phyloP scores from a whole-genome alignment of 2,113 vertebrate species.

The Oncorhynchus clarkii region DNA sequence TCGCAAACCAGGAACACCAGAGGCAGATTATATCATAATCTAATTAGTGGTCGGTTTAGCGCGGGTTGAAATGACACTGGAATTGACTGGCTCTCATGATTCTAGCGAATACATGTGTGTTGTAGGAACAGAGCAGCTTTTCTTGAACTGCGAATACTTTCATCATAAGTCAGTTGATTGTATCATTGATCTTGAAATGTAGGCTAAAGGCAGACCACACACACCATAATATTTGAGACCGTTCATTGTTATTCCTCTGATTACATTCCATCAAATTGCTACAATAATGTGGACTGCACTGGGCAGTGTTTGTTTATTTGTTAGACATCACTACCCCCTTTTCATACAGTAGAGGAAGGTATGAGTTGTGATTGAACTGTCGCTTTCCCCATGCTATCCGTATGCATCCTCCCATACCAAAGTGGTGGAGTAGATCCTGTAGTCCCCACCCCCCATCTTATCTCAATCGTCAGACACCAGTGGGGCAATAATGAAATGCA shows the following conservation, averaged over 20 bases:
- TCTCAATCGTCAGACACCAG: conserved; percentile 68
- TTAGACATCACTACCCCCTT: conserved; percentile 40
- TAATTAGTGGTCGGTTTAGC: conserved; percentile 15
- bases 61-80: conserved; percentile 44
- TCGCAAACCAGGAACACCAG: background rate
- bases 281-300: background rate
- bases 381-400: background rate
- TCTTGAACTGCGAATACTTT: background rate
- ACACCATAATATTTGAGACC: background rate
- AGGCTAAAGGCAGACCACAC: background rate
- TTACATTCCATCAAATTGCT: background rate
- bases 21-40: conserved; percentile 42
- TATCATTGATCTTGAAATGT: background rate
- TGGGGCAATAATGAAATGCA: conserved; percentile 54
- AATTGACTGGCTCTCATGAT: conserved; percentile 12
- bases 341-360: conserved; percentile 19
- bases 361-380: conserved; percentile 64
- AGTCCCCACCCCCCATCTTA: conserved; percentile 38
- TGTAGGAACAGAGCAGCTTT: conserved; percentile 21
- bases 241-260: background rate
- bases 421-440: too few species aligned
- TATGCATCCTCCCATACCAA: background rate
- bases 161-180: background rate
- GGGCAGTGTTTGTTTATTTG: conserved; percentile 13
- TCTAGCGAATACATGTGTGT: background rate